Conservation (phyloP, 1,140 invertebrate species). For the Pemphigus obesinymphae region DNA sequence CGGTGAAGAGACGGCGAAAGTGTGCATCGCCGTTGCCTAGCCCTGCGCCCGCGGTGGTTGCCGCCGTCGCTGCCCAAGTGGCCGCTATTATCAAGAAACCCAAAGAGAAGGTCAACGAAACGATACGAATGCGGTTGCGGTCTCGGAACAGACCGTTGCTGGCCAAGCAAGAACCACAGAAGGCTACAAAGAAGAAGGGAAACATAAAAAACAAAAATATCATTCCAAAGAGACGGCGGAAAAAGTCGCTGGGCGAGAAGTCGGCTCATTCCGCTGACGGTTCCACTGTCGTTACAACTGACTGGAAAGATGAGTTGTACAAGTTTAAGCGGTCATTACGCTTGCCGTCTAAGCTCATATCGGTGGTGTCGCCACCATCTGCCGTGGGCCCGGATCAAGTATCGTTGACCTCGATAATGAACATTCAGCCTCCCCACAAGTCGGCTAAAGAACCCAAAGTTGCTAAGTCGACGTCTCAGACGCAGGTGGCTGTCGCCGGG, state of each 20-base stretch:
- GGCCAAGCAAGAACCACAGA: not conserved
- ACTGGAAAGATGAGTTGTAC: conserved; percentile 75
- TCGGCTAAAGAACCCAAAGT: not conserved
- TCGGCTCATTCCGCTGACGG: conserved; percentile 49
- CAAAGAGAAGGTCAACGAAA: conserved; percentile 11
- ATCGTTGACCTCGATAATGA: conserved; percentile 20
- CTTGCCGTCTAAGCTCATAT: conserved; percentile 71
- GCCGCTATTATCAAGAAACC: not conserved
- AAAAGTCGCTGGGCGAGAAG: conserved; percentile 22
- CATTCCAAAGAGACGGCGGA: conserved; percentile 15
- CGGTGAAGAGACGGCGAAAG: not conserved
- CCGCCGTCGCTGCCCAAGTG: not conserved
- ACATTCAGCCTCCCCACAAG: not conserved
- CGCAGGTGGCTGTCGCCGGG: not conserved
- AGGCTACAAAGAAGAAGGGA: not conserved
- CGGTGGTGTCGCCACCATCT: conserved; percentile 55
- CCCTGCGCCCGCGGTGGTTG: not conserved
- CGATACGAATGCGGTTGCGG: conserved; percentile 6
- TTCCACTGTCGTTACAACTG: conserved; percentile 46
- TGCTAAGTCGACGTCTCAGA: not conserved
- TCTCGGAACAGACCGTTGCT: not conserved
- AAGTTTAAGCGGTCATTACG: conserved; percentile 72
- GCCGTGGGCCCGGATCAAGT: not conserved
- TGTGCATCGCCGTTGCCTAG: not conserved
- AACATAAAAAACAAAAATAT: not conserved